Evolutionary conservation across 1,140 invertebrate species (phyloP).

Genomic region (Caerostris extrusa): DNA sequence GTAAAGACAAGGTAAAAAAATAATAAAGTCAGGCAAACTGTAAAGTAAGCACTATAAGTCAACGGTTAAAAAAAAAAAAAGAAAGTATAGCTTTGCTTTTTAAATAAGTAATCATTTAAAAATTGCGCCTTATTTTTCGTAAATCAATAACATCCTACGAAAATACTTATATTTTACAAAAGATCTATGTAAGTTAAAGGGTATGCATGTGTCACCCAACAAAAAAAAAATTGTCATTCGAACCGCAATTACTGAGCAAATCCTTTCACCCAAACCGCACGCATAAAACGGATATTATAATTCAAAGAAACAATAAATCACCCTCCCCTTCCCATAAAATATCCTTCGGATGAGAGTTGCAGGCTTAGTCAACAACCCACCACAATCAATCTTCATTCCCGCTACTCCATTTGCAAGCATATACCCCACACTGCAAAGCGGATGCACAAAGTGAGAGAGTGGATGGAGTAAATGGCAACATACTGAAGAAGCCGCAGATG

Average conservation of each 20-base stretch:
- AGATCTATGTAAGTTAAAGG: too few relatives aligned
- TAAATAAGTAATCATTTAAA: too few relatives aligned
- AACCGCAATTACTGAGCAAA: not conserved
- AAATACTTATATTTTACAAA: too few relatives aligned
- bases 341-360: not conserved
- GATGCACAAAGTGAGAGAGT: not conserved
- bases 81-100: too few relatives aligned
- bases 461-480: not conserved
- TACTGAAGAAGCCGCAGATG: not conserved
- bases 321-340: not conserved
- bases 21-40: too few relatives aligned
- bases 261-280: not conserved
- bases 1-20: too few relatives aligned
- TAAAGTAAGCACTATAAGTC: too few relatives aligned
- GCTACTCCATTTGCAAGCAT: not conserved
- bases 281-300: not conserved
- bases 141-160: too few relatives aligned
- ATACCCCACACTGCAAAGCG: not conserved
- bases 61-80: too few relatives aligned
- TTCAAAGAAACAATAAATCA: not conserved
- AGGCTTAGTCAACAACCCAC: not conserved
- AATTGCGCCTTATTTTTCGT: too few relatives aligned
- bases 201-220: too few relatives aligned
- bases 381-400: constrained; percentile 15
- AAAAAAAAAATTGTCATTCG: too few relatives aligned